Conservation (phyloP, 2,888 invertebrate species). For the Embidobia sp. region DNA sequence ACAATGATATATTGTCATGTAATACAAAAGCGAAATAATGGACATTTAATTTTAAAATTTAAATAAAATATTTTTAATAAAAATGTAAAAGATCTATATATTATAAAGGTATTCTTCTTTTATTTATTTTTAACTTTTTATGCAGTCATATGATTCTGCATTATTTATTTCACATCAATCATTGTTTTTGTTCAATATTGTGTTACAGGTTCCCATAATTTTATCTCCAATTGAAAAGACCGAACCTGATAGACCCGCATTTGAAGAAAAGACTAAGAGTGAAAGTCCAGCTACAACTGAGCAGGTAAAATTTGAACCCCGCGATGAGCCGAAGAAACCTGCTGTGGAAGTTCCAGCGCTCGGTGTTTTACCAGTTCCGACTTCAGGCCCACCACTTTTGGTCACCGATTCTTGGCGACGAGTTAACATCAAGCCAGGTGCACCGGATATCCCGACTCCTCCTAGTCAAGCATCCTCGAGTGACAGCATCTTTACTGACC, state of each 20-base stretch:
- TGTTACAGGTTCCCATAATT: neutral
- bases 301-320: conserved; percentile 40
- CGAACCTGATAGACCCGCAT: neutral
- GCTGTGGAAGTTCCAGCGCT: conserved; percentile 60
- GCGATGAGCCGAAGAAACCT: conserved; percentile 1
- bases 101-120: too few species aligned
- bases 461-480: conserved; percentile 85
- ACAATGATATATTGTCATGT: too few species aligned
- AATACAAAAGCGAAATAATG: too few species aligned
- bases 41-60: too few species aligned
- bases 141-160: too few species aligned
- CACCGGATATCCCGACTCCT: conserved; percentile 76
- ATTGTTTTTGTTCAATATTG: too few species aligned
- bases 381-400: conserved; percentile 73
- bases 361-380: conserved; percentile 65
- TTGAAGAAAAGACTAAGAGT: conserved; percentile 2
- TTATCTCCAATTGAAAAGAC: neutral
- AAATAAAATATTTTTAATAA: too few species aligned
- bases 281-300: conserved; percentile 32
- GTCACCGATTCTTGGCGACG: conserved; percentile 81
- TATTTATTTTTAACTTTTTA: too few species aligned
- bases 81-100: too few species aligned
- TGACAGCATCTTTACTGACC: conserved; percentile 90
- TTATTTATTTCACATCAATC: too few species aligned
- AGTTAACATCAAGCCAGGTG: conserved; percentile 75